phyloP scores from a whole-genome alignment of 2,888 invertebrate genomes.

The Acanthosepion esculentum region DNA sequence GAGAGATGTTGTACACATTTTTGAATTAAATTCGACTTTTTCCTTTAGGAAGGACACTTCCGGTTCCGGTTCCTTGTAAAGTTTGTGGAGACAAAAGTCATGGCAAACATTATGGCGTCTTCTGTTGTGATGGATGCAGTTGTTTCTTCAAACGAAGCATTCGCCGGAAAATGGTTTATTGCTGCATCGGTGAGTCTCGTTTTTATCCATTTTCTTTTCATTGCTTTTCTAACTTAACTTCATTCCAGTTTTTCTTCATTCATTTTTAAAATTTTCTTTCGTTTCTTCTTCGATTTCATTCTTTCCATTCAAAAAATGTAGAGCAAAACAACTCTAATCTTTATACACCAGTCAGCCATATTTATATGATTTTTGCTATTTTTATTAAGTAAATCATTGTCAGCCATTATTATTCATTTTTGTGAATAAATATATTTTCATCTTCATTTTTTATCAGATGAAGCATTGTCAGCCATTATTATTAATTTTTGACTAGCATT shows the following conservation, averaged over 20 bases:
- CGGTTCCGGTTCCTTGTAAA: conserved; percentile 82
- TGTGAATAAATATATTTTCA: too few relatives aligned
- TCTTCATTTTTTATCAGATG: too few relatives aligned
- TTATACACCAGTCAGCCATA: too few relatives aligned
- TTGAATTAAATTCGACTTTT: background rate
- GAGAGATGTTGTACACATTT: too few relatives aligned
- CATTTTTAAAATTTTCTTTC: background rate
- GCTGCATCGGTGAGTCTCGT: conserved; percentile 82
- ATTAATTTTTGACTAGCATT: too few relatives aligned
- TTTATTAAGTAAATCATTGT: too few relatives aligned
- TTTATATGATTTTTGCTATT: too few relatives aligned
- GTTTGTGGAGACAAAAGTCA: conserved; percentile 84
- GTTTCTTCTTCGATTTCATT: too few relatives aligned
- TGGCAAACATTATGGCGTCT: conserved; percentile 89
- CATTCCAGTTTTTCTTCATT: background rate
- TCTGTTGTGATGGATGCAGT: conserved; percentile 90
- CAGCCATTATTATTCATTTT: too few relatives aligned
- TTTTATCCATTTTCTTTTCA: background rate
- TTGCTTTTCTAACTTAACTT: background rate
- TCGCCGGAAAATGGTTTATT: conserved; percentile 83
- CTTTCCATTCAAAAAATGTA: too few relatives aligned
- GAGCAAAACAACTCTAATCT: too few relatives aligned
- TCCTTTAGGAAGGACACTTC: conserved; percentile 78
- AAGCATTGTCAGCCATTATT: too few relatives aligned
- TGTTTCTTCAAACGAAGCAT: conserved; percentile 92